Conservation (phyloP, 2,888 invertebrate genomes). For the Epiperipatus broadwayi region DNA sequence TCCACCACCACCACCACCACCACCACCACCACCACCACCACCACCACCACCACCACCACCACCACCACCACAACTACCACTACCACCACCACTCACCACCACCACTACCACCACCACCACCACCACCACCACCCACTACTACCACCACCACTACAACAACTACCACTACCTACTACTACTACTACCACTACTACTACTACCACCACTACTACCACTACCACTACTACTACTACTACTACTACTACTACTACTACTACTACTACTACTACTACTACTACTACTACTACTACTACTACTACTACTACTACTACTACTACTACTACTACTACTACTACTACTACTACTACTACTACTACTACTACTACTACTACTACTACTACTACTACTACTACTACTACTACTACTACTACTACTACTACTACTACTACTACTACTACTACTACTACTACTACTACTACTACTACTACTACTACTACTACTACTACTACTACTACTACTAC, state of each 20-base stretch:
- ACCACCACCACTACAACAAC: too few species aligned
- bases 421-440: conserved; percentile 16
- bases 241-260: conserved; percentile 16
- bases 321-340: conserved; percentile 16
- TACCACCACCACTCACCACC: too few species aligned
- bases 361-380: conserved; percentile 15
- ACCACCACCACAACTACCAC: too few species aligned
- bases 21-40: too few species aligned
- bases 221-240: conserved; percentile 15
- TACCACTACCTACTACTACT: too few species aligned
- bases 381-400: conserved; percentile 16
- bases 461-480: conserved; percentile 15
- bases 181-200: too few species aligned
- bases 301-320: conserved; percentile 16
- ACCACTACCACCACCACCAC: too few species aligned
- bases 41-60: too few species aligned
- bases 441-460: conserved; percentile 16
- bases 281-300: conserved; percentile 16
- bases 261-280: conserved; percentile 16
- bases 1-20: too few species aligned
- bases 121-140: too few species aligned
- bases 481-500: conserved; percentile 15
- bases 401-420: conserved; percentile 16
- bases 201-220: conserved; percentile 13
- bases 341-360: conserved; percentile 16